Evolutionary conservation across 2,113 vertebrate species (phyloP), one percentile per base, ranked within the genome.

Genomic region (Takifugu bimaculatus): DNA sequence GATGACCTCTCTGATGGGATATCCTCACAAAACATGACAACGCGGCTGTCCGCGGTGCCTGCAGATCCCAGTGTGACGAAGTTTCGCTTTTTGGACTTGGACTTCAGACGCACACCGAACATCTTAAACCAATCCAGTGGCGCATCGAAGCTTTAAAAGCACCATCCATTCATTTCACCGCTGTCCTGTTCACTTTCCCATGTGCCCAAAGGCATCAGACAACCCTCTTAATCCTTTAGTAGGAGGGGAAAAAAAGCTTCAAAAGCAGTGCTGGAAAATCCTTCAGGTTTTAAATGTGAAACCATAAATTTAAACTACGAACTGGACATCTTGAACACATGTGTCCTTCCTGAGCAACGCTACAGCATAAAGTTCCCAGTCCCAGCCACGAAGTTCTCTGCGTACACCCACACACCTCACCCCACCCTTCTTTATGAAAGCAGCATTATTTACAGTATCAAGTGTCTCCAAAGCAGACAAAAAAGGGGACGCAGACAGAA

Each of bases 11-110:
- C 78, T 1, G 87, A 86, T 0, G 90, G 87, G 6, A 93, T 60
- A 2, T 91, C 91, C 45, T 93, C 91, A 12, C 90, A 92, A 4
- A 91, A 2, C 92, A 93, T 91, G 70, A 92, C 62, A 75, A 93
- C 90, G 12, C 79, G 75, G 44, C 87, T 68, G 26, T 84, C 67
- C 25, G 52, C 20, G 15, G 86, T 28, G 0, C 52, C 77, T 45
- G 26, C 0, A 1, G 74, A 71, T 29, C 68, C 60, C 0, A 57
- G 64, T 0, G 1, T 4, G 3, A 29, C 13, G 42, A 81, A 82
- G 58, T 82, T 63, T 20, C 64, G 54, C 28, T 72, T 80, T 63
- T 57, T 70, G 53, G 59, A 60, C 55, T 84, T 88, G n/a, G 68
- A 84, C 61, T 88, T 88, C 76, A 72, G 90, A 62, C 64, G 88